phyloP scores from a whole-genome alignment of 1,140 invertebrate species.

The Neodiprion virginianus region DNA sequence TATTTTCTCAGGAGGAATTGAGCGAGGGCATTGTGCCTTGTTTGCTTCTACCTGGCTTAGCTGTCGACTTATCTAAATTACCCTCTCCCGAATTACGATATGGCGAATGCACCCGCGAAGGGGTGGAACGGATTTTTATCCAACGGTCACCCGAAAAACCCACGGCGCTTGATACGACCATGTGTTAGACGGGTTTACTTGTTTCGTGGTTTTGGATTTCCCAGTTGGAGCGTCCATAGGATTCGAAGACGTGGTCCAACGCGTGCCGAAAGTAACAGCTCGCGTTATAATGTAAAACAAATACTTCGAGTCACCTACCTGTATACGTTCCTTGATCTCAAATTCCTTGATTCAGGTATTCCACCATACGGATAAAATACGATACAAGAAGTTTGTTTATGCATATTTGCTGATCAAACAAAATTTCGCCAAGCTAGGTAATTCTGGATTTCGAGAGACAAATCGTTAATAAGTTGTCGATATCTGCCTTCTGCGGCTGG shows the following conservation, averaged over 20 bases:
- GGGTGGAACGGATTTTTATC: too few relatives aligned
- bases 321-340: neutral
- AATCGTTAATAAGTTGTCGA: neutral
- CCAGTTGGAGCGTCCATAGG: neutral
- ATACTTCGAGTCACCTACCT: neutral
- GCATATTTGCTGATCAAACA: neutral
- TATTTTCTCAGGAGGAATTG: neutral
- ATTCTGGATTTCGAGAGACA: neutral
- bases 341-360: neutral
- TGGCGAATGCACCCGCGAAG: too few relatives aligned
- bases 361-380: neutral
- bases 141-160: too few relatives aligned
- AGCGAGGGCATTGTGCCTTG: conserved; percentile 1
- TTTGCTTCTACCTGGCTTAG: neutral
- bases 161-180: neutral
- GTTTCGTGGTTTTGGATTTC: neutral
- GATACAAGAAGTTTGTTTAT: neutral
- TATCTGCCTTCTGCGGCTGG: neutral
- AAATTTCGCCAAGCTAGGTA: neutral
- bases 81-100: neutral
- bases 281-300: neutral
- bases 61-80: neutral
- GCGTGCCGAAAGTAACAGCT: neutral
- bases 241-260: neutral
- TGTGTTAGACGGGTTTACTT: neutral